A percentile compares a stretch with the other conserved stretches of the same genome.
Evolutionary conservation across 1,140 invertebrate genomes (phyloP).

Genomic region (Acarapis woodi): DNA sequence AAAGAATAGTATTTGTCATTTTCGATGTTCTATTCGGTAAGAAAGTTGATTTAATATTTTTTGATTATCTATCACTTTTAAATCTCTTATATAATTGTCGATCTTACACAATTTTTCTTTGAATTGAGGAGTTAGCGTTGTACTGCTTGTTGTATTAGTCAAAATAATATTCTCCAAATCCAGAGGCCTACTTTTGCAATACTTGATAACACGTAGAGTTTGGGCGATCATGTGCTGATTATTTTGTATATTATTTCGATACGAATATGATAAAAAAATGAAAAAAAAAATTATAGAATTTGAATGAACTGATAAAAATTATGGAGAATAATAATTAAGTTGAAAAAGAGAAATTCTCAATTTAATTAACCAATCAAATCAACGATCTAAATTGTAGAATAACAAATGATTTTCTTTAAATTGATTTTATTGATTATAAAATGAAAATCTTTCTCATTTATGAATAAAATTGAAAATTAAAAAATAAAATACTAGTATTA

Average conservation of each 20-base stretch:
- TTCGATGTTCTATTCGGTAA: slow-evolving; percentile 11
- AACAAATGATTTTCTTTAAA: too few relatives aligned
- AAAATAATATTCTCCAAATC: slow-evolving; percentile 26
- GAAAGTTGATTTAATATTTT: slow-evolving; percentile 23
- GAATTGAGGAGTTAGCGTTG: neutral
- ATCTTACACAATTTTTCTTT: slow-evolving; percentile 4
- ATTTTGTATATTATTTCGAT: too few relatives aligned
- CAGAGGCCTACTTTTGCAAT: slow-evolving; percentile 35
- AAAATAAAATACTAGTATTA: too few relatives aligned
- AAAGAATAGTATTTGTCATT: too few relatives aligned
- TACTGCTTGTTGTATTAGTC: slow-evolving; percentile 1
- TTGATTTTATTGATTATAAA: too few relatives aligned
- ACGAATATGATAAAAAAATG: too few relatives aligned
- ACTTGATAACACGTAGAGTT: slow-evolving; percentile 40
- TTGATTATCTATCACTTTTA: slow-evolving; percentile 26
- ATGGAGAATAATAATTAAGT: too few relatives aligned
- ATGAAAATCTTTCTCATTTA: slow-evolving; percentile 1
- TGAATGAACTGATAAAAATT: too few relatives aligned
- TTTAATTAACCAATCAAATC: too few relatives aligned
- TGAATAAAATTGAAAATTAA: slow-evolving; percentile 1
- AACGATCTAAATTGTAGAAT: too few relatives aligned
- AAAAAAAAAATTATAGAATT: too few relatives aligned
- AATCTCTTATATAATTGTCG: slow-evolving; percentile 8
- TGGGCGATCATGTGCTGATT: slow-evolving; percentile 58
- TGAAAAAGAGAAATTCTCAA: too few relatives aligned